Conservation (phyloP, 2,797 vertebrate genomes). For the Novumbra hubbsi region DNA sequence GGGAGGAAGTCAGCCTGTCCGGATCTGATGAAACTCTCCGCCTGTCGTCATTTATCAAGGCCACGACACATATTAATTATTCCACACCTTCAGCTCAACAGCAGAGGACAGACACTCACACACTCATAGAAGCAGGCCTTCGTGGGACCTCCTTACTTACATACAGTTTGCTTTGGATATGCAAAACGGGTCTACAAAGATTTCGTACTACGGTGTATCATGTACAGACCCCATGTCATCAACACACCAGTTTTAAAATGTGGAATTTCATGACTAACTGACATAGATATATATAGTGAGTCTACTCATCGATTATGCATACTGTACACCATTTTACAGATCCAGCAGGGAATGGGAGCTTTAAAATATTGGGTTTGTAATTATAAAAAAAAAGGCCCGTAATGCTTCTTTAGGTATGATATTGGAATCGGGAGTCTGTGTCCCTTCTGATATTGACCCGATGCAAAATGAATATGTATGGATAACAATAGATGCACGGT, state of each 20-base stretch:
- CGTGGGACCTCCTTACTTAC: neutral
- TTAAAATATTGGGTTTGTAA: too few relatives aligned
- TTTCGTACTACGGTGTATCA: too few relatives aligned
- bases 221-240: too few relatives aligned
- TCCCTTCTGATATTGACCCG: neutral
- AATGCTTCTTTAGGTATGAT: conserved; percentile 29
- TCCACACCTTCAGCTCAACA: conserved; percentile 78
- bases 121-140: conserved; percentile 11
- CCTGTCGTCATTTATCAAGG: conserved; percentile 82
- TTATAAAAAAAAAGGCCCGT: too few relatives aligned
- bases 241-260: too few relatives aligned
- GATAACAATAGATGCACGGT: too few relatives aligned
- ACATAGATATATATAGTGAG: too few relatives aligned
- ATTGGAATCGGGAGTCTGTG: conserved; percentile 13
- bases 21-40: conserved; percentile 75
- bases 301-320: too few relatives aligned
- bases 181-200: too few relatives aligned
- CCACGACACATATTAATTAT: conserved; percentile 80
- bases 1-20: conserved; percentile 75
- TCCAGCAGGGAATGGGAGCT: too few relatives aligned
- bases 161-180: neutral
- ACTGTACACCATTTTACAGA: conserved; percentile 11
- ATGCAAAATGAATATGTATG: neutral
- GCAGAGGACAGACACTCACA: conserved; percentile 69
- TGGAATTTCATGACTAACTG: too few relatives aligned